These are phyloP conservation scores for Parazoanthus darwini DNA, from an alignment of 92 coral and sea anemone genomes.

Conservation along the genomic window DNA sequence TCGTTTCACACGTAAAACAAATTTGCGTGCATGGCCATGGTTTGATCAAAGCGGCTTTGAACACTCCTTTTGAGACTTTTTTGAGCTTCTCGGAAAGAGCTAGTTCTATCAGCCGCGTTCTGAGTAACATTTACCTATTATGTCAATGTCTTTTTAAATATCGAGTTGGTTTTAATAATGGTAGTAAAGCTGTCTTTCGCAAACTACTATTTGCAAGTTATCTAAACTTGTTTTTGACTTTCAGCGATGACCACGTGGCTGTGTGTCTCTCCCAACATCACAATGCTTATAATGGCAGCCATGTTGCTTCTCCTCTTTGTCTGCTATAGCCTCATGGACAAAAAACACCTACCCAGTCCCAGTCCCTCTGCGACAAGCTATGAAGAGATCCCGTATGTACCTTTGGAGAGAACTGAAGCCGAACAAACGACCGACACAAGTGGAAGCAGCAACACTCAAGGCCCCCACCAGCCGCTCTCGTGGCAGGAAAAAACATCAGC, in stretches of 20 bases:
- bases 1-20: no score
- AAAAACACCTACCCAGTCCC: slow-evolving; percentile 62
- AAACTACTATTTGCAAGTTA: not conserved
- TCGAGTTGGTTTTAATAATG: no score
- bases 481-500: slow-evolving; percentile 68
- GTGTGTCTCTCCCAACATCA: slow-evolving; percentile 74
- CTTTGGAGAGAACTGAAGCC: slow-evolving; percentile 46
- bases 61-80: no score
- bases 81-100: no score
- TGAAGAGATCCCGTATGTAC: slow-evolving; percentile 58
- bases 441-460: slow-evolving; percentile 15
- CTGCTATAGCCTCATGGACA: slow-evolving; percentile 77
- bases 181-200: not conserved
- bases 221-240: not conserved
- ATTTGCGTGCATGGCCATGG: no score
- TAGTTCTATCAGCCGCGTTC: no score
- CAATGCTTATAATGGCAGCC: slow-evolving; percentile 74
- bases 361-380: slow-evolving; percentile 39
- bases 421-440: slow-evolving; percentile 24
- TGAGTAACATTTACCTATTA: no score
- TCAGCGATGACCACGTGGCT: slow-evolving; percentile 93
- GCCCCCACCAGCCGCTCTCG: slow-evolving; percentile 45
- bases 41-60: no score
- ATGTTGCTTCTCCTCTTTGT: slow-evolving; percentile 67
- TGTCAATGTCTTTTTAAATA: no score